phyloP scores from a whole-genome alignment of 2,797 vertebrate genomes.

The Coranthus polyacanthus region DNA sequence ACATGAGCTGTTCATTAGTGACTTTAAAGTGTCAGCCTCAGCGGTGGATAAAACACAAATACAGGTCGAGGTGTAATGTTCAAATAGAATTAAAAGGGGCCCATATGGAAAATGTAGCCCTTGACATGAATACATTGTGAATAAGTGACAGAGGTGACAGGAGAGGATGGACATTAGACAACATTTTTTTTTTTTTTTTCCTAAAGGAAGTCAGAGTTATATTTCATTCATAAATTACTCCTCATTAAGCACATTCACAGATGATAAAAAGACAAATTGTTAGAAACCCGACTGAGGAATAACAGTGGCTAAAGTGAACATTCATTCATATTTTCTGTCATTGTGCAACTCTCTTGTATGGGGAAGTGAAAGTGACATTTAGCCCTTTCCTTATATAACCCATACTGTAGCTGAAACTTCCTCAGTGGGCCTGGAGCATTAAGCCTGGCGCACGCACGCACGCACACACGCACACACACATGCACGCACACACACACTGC shows the following conservation, averaged over 20 bases:
- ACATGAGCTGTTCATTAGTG: background rate
- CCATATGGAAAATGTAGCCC: background rate
- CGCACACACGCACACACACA: constrained; percentile 2
- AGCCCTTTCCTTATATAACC: background rate
- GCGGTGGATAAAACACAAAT: background rate
- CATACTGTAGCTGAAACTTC: background rate
- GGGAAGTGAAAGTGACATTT: constrained; percentile 41
- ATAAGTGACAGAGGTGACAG: background rate
- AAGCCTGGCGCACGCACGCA: constrained; percentile 1
- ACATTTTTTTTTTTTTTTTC: too few species aligned
- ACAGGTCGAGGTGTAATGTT: background rate
- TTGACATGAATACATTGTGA: background rate
- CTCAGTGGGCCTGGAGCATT: constrained; percentile 22
- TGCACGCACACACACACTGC: background rate
- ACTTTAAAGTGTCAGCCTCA: background rate
- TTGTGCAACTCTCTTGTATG: constrained; percentile 35
- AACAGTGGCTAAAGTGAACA: background rate
- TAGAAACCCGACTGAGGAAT: background rate
- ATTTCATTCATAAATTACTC: too few species aligned
- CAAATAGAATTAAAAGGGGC: background rate
- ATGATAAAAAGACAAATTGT: background rate
- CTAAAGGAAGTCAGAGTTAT: too few species aligned
- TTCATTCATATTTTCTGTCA: constrained; percentile 13
- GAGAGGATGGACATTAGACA: background rate
- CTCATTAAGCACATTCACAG: too few species aligned